Base-by-base conservation (phyloP, 37 sponge, comb jelly and placozoan species). In the Ephydatia muelleri region DNA sequence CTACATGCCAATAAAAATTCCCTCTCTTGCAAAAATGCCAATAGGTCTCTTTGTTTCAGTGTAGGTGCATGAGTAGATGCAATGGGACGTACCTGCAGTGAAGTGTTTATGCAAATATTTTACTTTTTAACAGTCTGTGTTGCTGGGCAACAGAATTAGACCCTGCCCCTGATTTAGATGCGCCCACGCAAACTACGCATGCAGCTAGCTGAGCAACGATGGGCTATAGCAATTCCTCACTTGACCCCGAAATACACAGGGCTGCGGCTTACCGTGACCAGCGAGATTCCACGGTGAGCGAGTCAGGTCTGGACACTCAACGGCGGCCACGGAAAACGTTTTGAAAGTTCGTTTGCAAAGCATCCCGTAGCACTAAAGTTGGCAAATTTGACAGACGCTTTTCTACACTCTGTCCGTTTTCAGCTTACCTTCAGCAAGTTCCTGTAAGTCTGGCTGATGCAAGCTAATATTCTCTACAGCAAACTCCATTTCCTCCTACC, bases 231-330 rank as follows among this genome's bases (percentile, higher is more conserved):
- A 40, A 14, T 23, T 48, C 25, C 49, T 28, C n/a, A n/a, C n/a
- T 28, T 43, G 14, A 36, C 81, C 64, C n/a, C 2, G 68, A 2
- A 32, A 13, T 47, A 31, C 79, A 4, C 9, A 78, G 12, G 2
- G 29, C 36, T 34, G 14, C 35, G 34, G 6, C 80, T 74, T 49
- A 93, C 96, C 98, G 48, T 91, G 90, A 23, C 91, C 86, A 28
- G 99, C 97, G 38, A 98, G 81, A 26, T 43, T 64, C 99, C 99
- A 98, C 48, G 99, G 96, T 19, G 83, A 13, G 57, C 73, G 73
- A 1, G 89, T 94, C 27, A 98, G 94, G 72, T 98, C 97, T 31
- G 99, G 99, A 39, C 99, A 98, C 5, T 94, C 93, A 23, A 85
- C 94, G 4, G 96, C 93, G 2, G 36, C 35, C 30, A 96, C 97